phyloP scores from a whole-genome alignment of 2,113 vertebrate species.

The Vimba vimba region DNA sequence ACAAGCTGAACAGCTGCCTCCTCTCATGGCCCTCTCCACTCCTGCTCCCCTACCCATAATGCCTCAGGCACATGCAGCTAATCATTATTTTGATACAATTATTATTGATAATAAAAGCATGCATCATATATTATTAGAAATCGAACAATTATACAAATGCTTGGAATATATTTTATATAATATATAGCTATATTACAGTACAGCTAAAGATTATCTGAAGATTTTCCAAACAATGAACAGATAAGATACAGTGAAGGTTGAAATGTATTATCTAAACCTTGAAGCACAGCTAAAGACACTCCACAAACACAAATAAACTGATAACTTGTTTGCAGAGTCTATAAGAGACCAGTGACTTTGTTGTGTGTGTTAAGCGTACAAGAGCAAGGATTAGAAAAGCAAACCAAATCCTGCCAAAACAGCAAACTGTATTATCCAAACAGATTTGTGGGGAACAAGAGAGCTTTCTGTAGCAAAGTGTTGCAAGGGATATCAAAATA shows the following conservation, averaged over 20 bases:
- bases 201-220: not conserved
- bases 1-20: conserved; percentile 17
- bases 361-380: not conserved
- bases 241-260: not conserved
- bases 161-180: not conserved
- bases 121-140: not conserved
- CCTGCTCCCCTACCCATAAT: not conserved
- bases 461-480: not conserved
- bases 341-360: not conserved
- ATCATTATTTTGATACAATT: not conserved
- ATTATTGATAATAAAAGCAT: not conserved
- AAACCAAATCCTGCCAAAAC: conserved; percentile 35
- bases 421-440: conserved; percentile 48
- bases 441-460: conserved; percentile 25
- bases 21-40: not conserved
- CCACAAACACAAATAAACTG: not conserved
- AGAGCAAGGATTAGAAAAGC: conserved; percentile 17
- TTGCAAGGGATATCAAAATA: conserved; percentile 53
- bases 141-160: not conserved
- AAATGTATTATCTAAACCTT: not conserved
- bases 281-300: not conserved
- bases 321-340: not conserved
- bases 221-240: not conserved
- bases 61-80: not conserved
- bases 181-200: not conserved